Evolutionary conservation across 2,797 vertebrate species (phyloP).

Genomic region (Pseudocheirus occidentalis): DNA sequence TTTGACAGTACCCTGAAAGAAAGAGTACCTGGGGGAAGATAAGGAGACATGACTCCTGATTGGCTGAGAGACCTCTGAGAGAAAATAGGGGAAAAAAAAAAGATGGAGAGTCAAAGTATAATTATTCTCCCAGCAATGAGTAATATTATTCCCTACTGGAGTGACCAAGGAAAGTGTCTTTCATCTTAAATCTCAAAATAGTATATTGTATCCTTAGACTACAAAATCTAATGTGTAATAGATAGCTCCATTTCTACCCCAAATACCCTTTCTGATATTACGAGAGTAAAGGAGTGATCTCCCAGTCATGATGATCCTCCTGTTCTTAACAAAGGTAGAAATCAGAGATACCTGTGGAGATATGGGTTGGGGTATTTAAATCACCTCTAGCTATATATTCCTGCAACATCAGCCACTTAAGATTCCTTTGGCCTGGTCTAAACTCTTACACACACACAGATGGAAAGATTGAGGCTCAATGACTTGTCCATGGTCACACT

Average conservation of each 20-base stretch:
- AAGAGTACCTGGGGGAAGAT: not conserved
- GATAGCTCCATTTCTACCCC: not conserved
- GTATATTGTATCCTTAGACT: not conserved
- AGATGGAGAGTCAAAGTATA: not conserved
- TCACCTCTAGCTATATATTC: not conserved
- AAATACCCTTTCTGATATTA: not conserved
- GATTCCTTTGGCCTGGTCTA: not conserved
- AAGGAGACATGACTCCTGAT: not conserved
- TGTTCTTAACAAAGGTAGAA: not conserved
- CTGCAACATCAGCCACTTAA: not conserved
- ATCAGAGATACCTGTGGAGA: not conserved
- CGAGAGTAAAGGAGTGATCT: not conserved
- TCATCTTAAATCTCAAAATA: not conserved
- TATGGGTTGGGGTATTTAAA: not conserved
- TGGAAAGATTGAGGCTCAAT: not conserved
- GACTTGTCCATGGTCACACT: not conserved
- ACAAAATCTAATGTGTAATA: not conserved
- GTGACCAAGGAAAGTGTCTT: not conserved
- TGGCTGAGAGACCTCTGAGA: not conserved
- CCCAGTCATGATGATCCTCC: not conserved
- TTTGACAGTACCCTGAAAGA: not conserved
- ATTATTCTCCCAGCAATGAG: not conserved
- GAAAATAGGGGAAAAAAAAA: not conserved
- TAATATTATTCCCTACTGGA: not conserved
- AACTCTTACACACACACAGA: not conserved